A percentile compares a stretch with the other conserved stretches of the same genome.
Conservation (phyloP, 2,888 invertebrate genomes). For the Carcina quercana region DNA sequence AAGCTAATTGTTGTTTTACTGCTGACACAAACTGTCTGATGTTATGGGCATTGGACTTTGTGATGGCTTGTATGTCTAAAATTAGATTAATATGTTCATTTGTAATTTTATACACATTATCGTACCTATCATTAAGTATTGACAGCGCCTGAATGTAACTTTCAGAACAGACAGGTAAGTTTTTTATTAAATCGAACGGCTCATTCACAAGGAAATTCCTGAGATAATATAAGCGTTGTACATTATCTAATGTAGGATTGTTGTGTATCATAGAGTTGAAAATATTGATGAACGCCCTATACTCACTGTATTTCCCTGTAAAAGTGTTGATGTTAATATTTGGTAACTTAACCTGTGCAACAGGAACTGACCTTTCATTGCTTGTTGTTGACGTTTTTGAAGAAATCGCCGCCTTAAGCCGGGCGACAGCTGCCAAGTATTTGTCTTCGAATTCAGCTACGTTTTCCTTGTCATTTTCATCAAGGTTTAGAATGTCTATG, state of each 20-base stretch:
- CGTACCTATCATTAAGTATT: constrained; percentile 11
- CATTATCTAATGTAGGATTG: constrained; percentile 3
- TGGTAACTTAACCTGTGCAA: neutral
- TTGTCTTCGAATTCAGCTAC: too few relatives aligned
- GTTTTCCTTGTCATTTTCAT: too few relatives aligned
- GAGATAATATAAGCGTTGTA: constrained; percentile 13
- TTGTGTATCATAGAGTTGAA: constrained; percentile 9
- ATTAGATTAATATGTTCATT: constrained; percentile 7
- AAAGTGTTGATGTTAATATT: constrained; percentile 5
- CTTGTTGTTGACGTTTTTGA: too few relatives aligned
- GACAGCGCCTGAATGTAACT: constrained; percentile 9
- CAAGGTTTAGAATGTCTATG: too few relatives aligned
- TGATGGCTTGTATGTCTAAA: constrained; percentile 8
- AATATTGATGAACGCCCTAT: constrained; percentile 11
- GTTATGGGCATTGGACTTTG: neutral
- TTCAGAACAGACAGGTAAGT: constrained; percentile 9
- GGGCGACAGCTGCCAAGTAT: too few relatives aligned
- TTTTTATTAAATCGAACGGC: constrained; percentile 13
- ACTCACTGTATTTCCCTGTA: constrained; percentile 12
- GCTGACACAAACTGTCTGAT: neutral
- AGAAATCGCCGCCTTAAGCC: too few relatives aligned
- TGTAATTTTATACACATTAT: constrained; percentile 8
- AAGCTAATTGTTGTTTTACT: constrained; percentile 9
- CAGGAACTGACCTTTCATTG: neutral
- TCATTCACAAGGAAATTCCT: constrained; percentile 8